These are phyloP conservation scores for Sweltsa coloradensis DNA, from an alignment of 1,140 invertebrate species.

Conservation along the genomic window DNA sequence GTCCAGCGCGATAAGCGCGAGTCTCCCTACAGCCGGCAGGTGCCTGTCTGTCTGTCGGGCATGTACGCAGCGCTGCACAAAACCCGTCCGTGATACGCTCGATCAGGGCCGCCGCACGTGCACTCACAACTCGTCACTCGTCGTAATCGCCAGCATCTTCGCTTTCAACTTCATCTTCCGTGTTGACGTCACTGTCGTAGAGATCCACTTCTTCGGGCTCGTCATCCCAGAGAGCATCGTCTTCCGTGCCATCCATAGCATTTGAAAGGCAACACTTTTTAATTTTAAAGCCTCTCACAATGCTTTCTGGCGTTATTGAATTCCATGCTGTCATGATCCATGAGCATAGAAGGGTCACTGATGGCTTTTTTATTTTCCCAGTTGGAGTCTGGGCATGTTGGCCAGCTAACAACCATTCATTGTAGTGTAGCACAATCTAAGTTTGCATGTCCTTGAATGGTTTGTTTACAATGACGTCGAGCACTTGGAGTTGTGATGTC, in stretches of 20 bases:
- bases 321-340: not conserved
- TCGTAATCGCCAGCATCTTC: no score
- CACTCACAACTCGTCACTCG: no score
- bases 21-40: no score
- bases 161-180: no score
- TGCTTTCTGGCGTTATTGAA: not conserved
- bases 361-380: constrained; percentile 10
- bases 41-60: no score
- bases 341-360: not conserved
- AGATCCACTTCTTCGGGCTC: not conserved
- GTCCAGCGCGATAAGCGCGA: no score
- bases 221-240: not conserved
- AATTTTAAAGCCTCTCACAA: not conserved
- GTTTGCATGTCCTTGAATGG: constrained; percentile 3
- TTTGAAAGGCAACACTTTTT: not conserved
- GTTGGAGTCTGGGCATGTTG: constrained; percentile 1
- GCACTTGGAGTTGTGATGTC: constrained; percentile 21
- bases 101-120: no score
- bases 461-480: constrained; percentile 8
- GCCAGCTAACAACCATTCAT: constrained; percentile 10
- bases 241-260: constrained; percentile 1
- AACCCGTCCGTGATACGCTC: no score
- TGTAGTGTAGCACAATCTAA: not conserved
- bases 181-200: no score
- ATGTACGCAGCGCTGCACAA: no score